Evolutionary conservation across 2,113 vertebrate species (phyloP), one percentile per base, ranked within the genome.

Genomic region (Strix aluco): DNA sequence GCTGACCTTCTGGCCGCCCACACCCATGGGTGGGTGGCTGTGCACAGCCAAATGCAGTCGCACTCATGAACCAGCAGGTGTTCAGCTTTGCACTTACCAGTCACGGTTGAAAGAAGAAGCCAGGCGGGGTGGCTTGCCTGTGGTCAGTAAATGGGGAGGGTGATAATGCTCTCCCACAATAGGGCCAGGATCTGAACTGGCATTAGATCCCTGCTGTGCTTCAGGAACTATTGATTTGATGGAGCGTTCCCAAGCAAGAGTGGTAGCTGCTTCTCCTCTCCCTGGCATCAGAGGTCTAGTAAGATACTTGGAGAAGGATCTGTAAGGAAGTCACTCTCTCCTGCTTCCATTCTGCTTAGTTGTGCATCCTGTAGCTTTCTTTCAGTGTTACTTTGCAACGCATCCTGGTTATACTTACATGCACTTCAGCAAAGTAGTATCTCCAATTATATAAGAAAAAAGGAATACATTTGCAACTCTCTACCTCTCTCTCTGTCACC

Each of bases 61-160:
- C 44, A 8, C 0, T 0, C 6, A 5, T 2, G 10, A 52, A 18
- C 18, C 6, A 29, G 55, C 30, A 23, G 54, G 12, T 0, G 0
- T 40, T 66, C 44, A 21, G 20, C 61, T 87, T 70, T 63, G 51
- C 36, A 9, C 38, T 73, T 42, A 18, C 58, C 27, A 38, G 51
- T 42, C 46, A 1, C 6, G 27, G 42, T 0, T 4, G 4, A 36
- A 75, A 73, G 57, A 67, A 55, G 27, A 25, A 58, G 8, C 8
- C 36, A 36, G 47, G 22, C 10, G 14, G 18, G 40, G 22, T 36
- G 36, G 44, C 18, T 78, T 0, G 0, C 30, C 34, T 52, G 36
- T 6, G 5, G 26, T 32, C 9, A 46, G 47, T 17, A 84, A 86
- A 51, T 5, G 7, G n/a, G 57, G 27, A 79, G 23, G 5, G 6